Conservation (phyloP, 2,888 invertebrate species). For the Acanthoscelides obtectus region DNA sequence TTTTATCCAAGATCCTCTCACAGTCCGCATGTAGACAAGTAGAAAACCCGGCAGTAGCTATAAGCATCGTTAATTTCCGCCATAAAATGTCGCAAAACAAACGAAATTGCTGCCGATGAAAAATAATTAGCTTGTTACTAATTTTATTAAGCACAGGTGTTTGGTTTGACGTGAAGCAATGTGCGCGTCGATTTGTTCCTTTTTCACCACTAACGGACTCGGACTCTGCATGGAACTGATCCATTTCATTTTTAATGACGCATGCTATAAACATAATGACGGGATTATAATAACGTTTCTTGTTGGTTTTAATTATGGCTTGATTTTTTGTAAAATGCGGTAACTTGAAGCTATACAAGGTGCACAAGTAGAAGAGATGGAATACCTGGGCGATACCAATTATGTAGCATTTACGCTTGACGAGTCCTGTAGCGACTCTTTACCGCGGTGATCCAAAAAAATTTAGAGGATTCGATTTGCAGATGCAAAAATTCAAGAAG, state of each 20-base stretch:
- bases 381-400: no score
- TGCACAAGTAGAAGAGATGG: no score
- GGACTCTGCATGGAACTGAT: neutral
- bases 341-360: no score
- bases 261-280: neutral
- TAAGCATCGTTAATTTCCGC: neutral
- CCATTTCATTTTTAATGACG: neutral
- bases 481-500: no score
- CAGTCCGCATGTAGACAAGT: neutral
- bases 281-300: neutral
- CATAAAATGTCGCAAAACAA: neutral
- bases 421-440: no score
- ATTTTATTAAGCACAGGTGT: neutral
- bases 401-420: no score
- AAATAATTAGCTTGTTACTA: neutral
- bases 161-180: neutral
- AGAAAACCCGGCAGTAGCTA: neutral
- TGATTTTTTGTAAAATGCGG: neutral
- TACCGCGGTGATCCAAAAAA: no score
- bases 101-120: neutral
- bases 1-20: no score
- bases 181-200: neutral
- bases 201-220: neutral
- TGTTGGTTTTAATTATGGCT: neutral
- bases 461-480: no score